A percentile compares a stretch with the other conserved stretches of the same genome.
phyloP scores from a whole-genome alignment of 2,113 vertebrate genomes.

The mouse (Mus musculus) region GRCm39 chr16:92664501-92665000 shows the following conservation, averaged over 20 bases:
- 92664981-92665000: background rate
- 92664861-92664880: background rate
- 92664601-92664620: background rate
- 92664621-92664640: background rate
- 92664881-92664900: background rate
- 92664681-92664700: no score
- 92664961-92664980: no score
- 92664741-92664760: no score
- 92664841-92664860: no score
- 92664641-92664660: background rate
- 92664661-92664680: background rate
- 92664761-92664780: background rate
- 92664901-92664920: no score
- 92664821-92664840: background rate
- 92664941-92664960: no score
- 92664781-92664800: background rate
- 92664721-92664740: background rate
- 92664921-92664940: background rate
- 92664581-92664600: background rate
- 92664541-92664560: background rate
- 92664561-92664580: background rate
- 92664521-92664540: background rate
- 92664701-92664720: no score
- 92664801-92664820: background rate
- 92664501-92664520: background rate